Evolutionary conservation across 2,113 vertebrate species (phyloP), one percentile per base, ranked within the genome.

Genomic region (Carassius gibelio): DNA sequence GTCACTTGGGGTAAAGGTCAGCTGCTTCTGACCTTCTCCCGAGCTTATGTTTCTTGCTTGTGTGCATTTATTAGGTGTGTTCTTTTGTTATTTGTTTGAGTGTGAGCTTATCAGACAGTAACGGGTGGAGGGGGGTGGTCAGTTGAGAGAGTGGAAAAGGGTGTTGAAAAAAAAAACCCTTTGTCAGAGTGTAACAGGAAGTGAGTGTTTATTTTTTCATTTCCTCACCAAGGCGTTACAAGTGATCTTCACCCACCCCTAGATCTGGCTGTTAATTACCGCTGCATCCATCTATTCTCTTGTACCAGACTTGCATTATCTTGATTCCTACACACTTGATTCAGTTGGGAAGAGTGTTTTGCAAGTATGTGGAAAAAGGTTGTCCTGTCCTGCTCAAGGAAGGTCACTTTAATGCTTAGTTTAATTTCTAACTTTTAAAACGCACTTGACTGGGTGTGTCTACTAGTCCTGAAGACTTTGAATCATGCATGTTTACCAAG

Each of bases 141-240:
- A 61, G 76, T 19, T n/a, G 26, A 38, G 19, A 36, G 17, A 21
- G 75, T 76, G 45, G 48, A 30, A 75, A 75, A 89, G 87, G 87
- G 87, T 90, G 88, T 89, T 90, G 90, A 48, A 59, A 82, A 90
- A 30, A 30, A 30, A 91, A 90, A 88, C 88, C 69, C 91, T 93
- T 84, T 88, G 83, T 90, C 87, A 86, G 83, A 93, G 90, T 94
- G 90, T 90, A 94, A 93, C 93, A 94, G 94, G 94, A 95, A 94
- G 92, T 91, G 87, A 76, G 88, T 95, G 94, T 95, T 94, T 95
- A 93, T 94, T 94, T 94, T 94, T 93, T 93, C 91, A 93, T 94
- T 94, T 95, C 94, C 93, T 94, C 90, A 91, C 88, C 84, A 90
- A 93, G 90, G 90, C 90, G 91, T 89, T 84, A 86, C 88, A 87